Evolutionary conservation across 2,797 vertebrate species (phyloP).

Genomic region (Percopsis omiscomaycus): DNA sequence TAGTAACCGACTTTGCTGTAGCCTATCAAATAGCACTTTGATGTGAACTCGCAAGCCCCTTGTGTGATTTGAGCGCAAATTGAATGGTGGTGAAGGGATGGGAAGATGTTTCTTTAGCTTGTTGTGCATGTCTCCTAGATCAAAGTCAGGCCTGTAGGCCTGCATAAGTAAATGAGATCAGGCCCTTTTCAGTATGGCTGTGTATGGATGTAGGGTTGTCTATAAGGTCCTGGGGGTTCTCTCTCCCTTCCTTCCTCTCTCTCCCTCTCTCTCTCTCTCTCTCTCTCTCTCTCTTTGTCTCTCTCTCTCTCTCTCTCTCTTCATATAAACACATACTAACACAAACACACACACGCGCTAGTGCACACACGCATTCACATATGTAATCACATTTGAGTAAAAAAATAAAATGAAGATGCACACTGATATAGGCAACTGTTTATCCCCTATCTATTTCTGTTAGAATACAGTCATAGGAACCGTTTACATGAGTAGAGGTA

Average conservation of each 20-base stretch:
- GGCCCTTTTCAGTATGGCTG: conserved; percentile 34
- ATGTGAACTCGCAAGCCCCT: conserved; percentile 55
- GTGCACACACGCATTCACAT: background rate
- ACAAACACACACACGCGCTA: background rate
- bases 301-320: conserved; percentile 11
- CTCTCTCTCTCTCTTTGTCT: conserved; percentile 39
- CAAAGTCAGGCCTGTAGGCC: conserved; percentile 60
- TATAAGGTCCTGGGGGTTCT: conserved; percentile 16
- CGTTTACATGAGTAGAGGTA: conserved; percentile 2
- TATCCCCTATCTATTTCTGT: conserved; percentile 1
- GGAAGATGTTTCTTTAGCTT: conserved; percentile 47
- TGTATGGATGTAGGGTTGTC: conserved; percentile 23
- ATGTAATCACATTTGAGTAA: conserved; percentile 1
- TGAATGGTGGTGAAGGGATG: conserved; percentile 55
- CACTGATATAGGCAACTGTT: background rate
- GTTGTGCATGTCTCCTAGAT: conserved; percentile 57
- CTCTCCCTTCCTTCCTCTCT: background rate
- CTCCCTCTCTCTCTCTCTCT: conserved; percentile 21
- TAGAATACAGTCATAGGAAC: background rate
- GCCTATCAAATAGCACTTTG: conserved; percentile 66
- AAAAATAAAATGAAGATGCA: background rate
- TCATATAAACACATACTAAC: background rate
- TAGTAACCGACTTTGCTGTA: conserved; percentile 53
- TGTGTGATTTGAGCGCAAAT: conserved; percentile 69
- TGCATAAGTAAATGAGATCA: conserved; percentile 38